Evolutionary conservation across 2,888 invertebrate genomes (phyloP), one percentile per base, ranked within the genome.

Genomic region (Artemia sinica): DNA sequence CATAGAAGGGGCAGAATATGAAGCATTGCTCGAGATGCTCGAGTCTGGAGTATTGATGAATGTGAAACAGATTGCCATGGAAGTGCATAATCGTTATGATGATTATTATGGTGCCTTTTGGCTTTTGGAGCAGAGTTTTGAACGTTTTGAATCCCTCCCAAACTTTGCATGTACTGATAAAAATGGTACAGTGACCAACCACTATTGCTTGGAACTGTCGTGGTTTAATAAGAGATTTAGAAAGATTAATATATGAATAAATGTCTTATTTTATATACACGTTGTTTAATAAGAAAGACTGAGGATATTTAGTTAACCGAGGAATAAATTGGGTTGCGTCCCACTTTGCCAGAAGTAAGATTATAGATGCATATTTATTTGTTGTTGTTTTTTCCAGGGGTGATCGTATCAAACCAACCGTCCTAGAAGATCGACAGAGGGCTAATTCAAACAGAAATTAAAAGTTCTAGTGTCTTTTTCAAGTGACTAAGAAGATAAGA

Each of bases 121-220:
- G 58, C 58, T 58, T 58, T 58, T 58, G 18, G 58, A 58, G 58
- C 58, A 58, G 58, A 18, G 58, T 9, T 58, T 58, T 58, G 18
- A 14, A 8, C 58, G 58, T 14, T 58, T 58, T 58, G 18, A 18
- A 14, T 58, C 58, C n/a, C 14, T 58, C 14, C 58, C 58, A 18
- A 58, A 58, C 18, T 58, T 58, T 18, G n/a, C 58, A 13, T 66
- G 48, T n/a, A 14, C 68, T 13, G 14, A 13, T 3, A 52, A 52
- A 52, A n/a, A 13, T n/a, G 52, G 52, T 14, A n/a, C 13, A 14
- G 28, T 28, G 28, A 28, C 28, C 1, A 28, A 4, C 28, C 52
- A 52, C 14, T 52, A 52, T 14, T 52, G 52, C 4, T 14, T 52
- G 14, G 52, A 52, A 52, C 52, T 52, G 14, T 52, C 52, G 52